Evolutionary conservation across 2,797 vertebrate genomes (phyloP).

Genomic region (Enteromius afrohamiltoni): DNA sequence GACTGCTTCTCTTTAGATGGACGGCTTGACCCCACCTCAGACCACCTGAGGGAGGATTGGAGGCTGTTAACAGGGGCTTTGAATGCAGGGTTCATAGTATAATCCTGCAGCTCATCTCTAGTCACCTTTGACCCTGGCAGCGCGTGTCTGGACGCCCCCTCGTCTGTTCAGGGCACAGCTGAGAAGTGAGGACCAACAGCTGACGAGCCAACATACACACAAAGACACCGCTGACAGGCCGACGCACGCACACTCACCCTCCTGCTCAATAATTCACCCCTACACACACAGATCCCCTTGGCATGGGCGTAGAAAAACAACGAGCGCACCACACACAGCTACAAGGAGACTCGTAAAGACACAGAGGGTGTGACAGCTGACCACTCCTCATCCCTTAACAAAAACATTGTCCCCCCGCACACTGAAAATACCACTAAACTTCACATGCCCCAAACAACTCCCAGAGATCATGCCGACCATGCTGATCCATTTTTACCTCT

Average conservation of each 20-base stretch:
- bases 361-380: slow-evolving; percentile 71
- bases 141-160: slow-evolving; percentile 67
- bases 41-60: slow-evolving; percentile 38
- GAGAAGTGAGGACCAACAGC: slow-evolving; percentile 71
- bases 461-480: slow-evolving; percentile 34
- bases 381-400: slow-evolving; percentile 64
- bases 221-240: slow-evolving; percentile 6
- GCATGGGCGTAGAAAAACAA: slow-evolving; percentile 47
- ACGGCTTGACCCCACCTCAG: slow-evolving; percentile 39
- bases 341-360: slow-evolving; percentile 55
- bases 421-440: slow-evolving; percentile 73
- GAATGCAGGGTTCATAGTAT: slow-evolving; percentile 73
- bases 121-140: slow-evolving; percentile 73
- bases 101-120: slow-evolving; percentile 73
- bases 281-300: slow-evolving; percentile 22
- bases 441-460: slow-evolving; percentile 66
- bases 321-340: slow-evolving; percentile 51
- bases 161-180: slow-evolving; percentile 66
- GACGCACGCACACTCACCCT: slow-evolving; percentile 47
- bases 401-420: slow-evolving; percentile 76
- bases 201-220: slow-evolving; percentile 65
- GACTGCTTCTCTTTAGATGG: slow-evolving; percentile 37
- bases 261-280: slow-evolving; percentile 35
- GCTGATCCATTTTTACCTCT: not conserved
- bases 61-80: slow-evolving; percentile 73